Percentiles rank a stretch among this genome's conserved stretches.
phyloP scores from a whole-genome alignment of 2,888 invertebrate species.

The Dasysyrphus tricinctus region DNA sequence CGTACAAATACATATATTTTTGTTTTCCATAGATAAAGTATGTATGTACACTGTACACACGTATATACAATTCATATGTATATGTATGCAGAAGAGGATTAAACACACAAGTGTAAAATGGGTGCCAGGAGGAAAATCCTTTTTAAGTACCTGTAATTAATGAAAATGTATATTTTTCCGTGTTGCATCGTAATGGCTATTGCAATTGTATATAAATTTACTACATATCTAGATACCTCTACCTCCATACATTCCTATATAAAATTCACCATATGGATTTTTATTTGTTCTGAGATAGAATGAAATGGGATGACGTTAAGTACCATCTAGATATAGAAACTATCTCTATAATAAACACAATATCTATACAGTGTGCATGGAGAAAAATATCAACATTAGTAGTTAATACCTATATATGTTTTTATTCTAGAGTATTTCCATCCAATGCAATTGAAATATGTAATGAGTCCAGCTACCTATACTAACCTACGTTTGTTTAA shows the following conservation, averaged over 20 bases:
- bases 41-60: neutral
- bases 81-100: conserved; percentile 35
- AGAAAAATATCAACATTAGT: too few relatives aligned
- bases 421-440: too few relatives aligned
- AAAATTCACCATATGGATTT: conserved; percentile 4
- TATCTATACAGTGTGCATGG: too few relatives aligned
- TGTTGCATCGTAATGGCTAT: conserved; percentile 16
- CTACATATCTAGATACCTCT: too few relatives aligned
- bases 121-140: conserved; percentile 58
- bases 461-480: too few relatives aligned
- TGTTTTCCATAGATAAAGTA: conserved; percentile 4
- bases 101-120: conserved; percentile 61
- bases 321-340: neutral
- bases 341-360: too few relatives aligned
- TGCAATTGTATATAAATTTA: conserved; percentile 5
- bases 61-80: neutral
- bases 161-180: conserved; percentile 61
- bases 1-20: conserved; percentile 18
- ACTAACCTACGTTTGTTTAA: too few relatives aligned
- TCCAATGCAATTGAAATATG: too few relatives aligned
- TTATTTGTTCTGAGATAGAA: conserved; percentile 10
- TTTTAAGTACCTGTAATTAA: conserved; percentile 74
- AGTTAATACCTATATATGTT: too few relatives aligned
- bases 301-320: conserved; percentile 15
- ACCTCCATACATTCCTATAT: neutral